Evolutionary conservation across 64 coral and sea anemone species (phyloP).

Genomic region (Astreopora myriophthalma): DNA sequence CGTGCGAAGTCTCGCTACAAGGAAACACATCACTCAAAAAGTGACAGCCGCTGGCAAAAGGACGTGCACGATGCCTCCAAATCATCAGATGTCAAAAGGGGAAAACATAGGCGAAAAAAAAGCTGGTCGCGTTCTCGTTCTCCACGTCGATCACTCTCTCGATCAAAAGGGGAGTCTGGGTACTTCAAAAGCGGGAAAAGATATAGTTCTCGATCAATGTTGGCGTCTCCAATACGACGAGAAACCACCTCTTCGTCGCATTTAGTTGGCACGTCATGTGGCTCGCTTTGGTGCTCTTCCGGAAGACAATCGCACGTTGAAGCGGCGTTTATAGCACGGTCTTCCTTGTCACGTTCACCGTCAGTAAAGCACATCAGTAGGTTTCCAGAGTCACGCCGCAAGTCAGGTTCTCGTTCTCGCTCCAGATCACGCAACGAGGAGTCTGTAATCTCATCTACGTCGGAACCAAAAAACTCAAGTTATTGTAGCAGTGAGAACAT

Average conservation of each 20-base stretch:
- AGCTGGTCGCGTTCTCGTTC: not conserved
- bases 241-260: not conserved
- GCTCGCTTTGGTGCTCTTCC: not conserved
- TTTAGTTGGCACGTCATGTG: not conserved
- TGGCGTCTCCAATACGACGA: not conserved
- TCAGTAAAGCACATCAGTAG: not conserved
- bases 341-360: not conserved
- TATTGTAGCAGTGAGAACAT: conserved; percentile 50
- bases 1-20: not conserved
- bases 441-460: not conserved
- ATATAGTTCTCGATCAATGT: not conserved
- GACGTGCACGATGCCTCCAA: not conserved
- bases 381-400: not conserved
- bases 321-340: not conserved
- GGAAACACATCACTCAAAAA: not conserved
- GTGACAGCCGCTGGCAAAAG: not conserved
- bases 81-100: not conserved
- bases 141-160: not conserved
- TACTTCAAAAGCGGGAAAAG: not conserved
- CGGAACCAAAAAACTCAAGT: not conserved
- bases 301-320: not conserved
- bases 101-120: not conserved
- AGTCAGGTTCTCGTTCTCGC: conserved; percentile 2
- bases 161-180: not conserved
- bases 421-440: not conserved